Base-by-base conservation (phyloP, 2,797 vertebrate genomes). In the Allobates femoralis region DNA sequence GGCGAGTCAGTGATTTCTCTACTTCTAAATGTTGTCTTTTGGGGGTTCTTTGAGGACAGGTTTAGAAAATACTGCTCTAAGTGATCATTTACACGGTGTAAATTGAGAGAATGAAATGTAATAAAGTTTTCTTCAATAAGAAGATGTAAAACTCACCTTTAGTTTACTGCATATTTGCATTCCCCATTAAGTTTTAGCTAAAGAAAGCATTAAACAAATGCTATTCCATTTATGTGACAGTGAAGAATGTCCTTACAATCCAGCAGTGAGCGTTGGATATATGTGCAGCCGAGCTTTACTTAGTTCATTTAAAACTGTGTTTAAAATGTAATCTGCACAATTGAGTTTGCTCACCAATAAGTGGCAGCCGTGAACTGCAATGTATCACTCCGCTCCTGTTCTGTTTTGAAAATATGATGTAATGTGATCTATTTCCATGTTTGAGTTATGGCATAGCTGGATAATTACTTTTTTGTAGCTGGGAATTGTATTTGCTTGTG, bases 401-500 rank as follows among this genome's bases (percentile, higher is more conserved):
- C 73, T 90, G 26, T 89, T 88, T 90, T 89, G 90, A 88, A 87
- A 88, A 56, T 88, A 53, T 90, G 88, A 87, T 79, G 2, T 82
- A 89, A 78, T 73, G 28, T 73, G 78, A 84, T 88, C 84, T 90
- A 84, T 86, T 91, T 89, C 55, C 85, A 16, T 82, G 87, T 89
- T 85, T 10, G 11, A 89, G 90, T 86, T 75, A 51, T 81, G 37
- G 16, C 84, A 51, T 73, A 74, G 88, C 55, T 83, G 26, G 28
- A 86, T 76, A 89, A 87, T 89, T 88, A 86, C 75, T 88, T 92
- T 90, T 86, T 90, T 86, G n/a, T 23, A 90, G 85, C 81, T 82
- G 53, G 66, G 84, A 0, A 88, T 83, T 79, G 0, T 81, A 3
- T 88, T 88, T 46, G 19, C 58, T 23, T 81, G 88, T 85, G 71